Evolutionary conservation across 2,797 vertebrate genomes (phyloP).

Genomic region (Hafferia zeledoni): DNA sequence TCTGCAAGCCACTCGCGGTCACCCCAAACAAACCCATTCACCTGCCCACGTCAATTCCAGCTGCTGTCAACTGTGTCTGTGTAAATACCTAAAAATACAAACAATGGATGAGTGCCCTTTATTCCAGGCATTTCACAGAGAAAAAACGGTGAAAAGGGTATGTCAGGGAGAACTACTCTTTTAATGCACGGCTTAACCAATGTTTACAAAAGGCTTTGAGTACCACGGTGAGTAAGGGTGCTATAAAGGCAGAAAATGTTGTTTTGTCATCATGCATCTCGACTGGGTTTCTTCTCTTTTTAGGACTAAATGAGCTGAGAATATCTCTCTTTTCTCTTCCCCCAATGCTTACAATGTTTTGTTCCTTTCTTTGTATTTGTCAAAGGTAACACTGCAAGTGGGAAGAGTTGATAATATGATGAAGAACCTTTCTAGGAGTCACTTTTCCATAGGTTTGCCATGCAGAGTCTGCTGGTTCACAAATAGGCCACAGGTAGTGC

Average conservation of each 20-base stretch:
- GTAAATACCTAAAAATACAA: not conserved
- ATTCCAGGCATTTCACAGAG: not conserved
- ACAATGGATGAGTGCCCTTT: not conserved
- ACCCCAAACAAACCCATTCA: not conserved
- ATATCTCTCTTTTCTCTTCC: not conserved
- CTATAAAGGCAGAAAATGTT: not conserved
- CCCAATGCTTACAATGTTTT: not conserved
- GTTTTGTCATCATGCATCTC: not conserved
- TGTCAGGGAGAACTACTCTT: not conserved
- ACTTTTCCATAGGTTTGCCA: not conserved
- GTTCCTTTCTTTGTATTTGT: not conserved
- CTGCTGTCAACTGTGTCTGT: not conserved
- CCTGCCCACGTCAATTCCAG: not conserved
- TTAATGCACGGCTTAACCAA: not conserved
- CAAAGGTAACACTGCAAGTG: not conserved
- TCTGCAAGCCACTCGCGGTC: fast-evolving
- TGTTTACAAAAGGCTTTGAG: not conserved
- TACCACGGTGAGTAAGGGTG: not conserved
- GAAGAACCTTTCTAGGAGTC: not conserved
- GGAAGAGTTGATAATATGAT: not conserved
- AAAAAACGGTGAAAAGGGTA: not conserved
- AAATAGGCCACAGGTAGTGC: not conserved
- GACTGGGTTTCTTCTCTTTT: not conserved
- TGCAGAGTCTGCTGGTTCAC: not conserved
- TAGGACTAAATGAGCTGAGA: not conserved